Percentiles rank a stretch among this genome's conserved stretches.
phyloP scores from a whole-genome alignment of 2,113 vertebrate genomes.

The Heptranchias perlo region DNA sequence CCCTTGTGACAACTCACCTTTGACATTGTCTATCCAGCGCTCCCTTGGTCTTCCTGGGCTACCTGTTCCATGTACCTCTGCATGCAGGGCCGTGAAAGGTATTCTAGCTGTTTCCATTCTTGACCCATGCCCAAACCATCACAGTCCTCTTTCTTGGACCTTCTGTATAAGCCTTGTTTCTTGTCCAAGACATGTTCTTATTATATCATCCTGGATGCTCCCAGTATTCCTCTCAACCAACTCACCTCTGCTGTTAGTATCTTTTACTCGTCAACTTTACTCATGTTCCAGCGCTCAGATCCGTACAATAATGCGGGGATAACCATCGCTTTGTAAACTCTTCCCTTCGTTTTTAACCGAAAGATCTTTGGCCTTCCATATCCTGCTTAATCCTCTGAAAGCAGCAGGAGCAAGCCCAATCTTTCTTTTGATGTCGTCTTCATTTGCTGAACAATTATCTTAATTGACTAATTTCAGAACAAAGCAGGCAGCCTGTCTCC shows the following conservation, averaged over 20 bases:
- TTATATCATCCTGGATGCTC: background rate
- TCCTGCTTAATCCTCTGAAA: background rate
- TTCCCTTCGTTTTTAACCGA: too few species aligned
- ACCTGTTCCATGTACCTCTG: too few species aligned
- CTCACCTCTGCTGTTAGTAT: background rate
- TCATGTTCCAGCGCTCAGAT: background rate
- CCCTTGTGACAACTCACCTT: too few species aligned
- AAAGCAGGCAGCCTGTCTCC: constrained; percentile 1
- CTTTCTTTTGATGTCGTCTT: background rate
- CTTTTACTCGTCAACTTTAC: background rate
- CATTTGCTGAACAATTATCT: background rate
- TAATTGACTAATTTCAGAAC: constrained; percentile 19
- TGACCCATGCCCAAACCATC: background rate
- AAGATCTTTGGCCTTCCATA: background rate
- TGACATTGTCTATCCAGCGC: too few species aligned
- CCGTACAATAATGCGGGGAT: background rate
- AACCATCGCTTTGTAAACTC: background rate
- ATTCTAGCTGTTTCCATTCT: too few species aligned
- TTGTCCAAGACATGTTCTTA: background rate
- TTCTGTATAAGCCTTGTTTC: background rate
- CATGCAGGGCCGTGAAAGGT: too few species aligned
- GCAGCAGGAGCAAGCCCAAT: background rate
- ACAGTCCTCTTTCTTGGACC: too few species aligned
- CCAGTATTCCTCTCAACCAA: background rate
- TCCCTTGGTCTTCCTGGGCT: too few species aligned